Evolutionary conservation across 2,797 vertebrate genomes (phyloP).

Genomic region (Chlorospingus semifuscus): DNA sequence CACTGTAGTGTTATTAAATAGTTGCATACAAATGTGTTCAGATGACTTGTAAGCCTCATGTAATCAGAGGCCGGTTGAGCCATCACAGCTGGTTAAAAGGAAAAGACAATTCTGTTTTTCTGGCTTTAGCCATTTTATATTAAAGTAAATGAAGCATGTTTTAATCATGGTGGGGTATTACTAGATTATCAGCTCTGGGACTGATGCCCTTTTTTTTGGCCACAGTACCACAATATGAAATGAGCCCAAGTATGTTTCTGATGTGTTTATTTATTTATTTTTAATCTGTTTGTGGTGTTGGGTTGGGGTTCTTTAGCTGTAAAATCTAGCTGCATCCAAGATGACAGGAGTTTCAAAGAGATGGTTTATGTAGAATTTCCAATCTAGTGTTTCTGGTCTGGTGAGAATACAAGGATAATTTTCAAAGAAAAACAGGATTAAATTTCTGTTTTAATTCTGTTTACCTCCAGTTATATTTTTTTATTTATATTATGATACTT

Average conservation of each 20-base stretch:
- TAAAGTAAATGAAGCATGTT: not conserved
- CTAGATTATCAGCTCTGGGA: not conserved
- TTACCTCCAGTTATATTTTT: not conserved
- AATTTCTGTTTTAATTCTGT: not conserved
- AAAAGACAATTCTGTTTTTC: not conserved
- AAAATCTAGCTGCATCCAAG: not conserved
- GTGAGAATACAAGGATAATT: not conserved
- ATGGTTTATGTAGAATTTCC: not conserved
- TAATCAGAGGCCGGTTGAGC: not conserved
- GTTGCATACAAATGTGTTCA: not conserved
- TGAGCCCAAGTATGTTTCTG: not conserved
- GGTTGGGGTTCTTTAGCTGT: not conserved
- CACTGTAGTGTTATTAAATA: constrained; percentile 25
- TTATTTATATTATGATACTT: not conserved
- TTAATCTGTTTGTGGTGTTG: not conserved
- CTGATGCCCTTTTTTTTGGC: not conserved
- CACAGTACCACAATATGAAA: not conserved
- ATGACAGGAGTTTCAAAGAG: not conserved
- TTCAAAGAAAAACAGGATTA: not conserved
- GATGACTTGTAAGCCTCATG: not conserved
- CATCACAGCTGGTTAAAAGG: not conserved
- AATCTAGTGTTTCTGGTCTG: not conserved
- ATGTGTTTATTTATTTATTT: not conserved
- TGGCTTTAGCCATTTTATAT: not conserved
- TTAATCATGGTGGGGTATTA: not conserved